A percentile compares a stretch with the other conserved stretches of the same genome.
Conservation (phyloP, 2,888 invertebrate species). For the Chymomyza procnemis region DNA sequence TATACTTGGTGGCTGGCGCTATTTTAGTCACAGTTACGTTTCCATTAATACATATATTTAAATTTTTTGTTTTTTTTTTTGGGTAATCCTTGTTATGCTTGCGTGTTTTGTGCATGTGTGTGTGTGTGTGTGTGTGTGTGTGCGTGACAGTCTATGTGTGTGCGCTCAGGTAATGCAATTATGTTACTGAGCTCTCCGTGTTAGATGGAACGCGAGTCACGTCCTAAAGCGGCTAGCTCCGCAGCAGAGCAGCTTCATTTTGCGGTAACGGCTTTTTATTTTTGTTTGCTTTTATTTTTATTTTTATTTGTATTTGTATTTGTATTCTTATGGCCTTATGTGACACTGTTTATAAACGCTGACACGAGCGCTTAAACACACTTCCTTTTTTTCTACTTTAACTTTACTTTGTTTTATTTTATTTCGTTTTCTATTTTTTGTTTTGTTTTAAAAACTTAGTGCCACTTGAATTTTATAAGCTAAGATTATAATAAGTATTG, state of each 20-base stretch:
- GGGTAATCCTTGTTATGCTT: slow-evolving; percentile 46
- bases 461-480: neutral
- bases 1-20: slow-evolving; percentile 19
- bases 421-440: neutral
- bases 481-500: neutral
- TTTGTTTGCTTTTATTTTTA: neutral
- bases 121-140: slow-evolving; percentile 7
- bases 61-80: too few relatives aligned
- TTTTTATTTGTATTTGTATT: neutral
- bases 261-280: neutral
- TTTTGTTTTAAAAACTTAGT: neutral
- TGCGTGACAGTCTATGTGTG: neutral
- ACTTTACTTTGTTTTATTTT: neutral
- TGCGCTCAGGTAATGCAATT: neutral
- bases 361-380: neutral
- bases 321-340: neutral
- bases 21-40: slow-evolving; percentile 51
- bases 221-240: neutral
- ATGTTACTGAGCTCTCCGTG: neutral
- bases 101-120: slow-evolving; percentile 13
- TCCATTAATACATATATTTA: slow-evolving; percentile 51
- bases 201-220: neutral
- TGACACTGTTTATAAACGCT: neutral
- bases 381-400: neutral
- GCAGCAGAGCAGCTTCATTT: neutral